These are phyloP conservation scores for Macaca nemestrina DNA, from an alignment of 2,113 vertebrate species.

Conservation along the genomic window DNA sequence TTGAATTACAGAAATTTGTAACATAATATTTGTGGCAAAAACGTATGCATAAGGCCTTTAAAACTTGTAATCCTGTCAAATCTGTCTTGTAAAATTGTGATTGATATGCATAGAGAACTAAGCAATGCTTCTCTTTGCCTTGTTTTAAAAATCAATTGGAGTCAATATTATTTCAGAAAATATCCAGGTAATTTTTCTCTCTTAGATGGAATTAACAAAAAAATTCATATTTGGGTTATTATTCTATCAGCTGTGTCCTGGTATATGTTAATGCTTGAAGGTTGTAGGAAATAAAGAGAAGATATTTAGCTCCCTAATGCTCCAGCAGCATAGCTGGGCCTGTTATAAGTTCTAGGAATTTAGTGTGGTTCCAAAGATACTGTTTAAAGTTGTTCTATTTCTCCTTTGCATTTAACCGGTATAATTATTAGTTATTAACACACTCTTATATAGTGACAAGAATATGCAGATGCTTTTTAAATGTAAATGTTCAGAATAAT, in stretches of 20 bases:
- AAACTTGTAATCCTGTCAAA: background rate
- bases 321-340: background rate
- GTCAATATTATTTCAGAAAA: background rate
- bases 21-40: background rate
- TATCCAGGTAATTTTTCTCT: background rate
- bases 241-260: background rate
- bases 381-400: background rate
- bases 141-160: background rate
- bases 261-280: background rate
- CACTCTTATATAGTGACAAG: background rate
- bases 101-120: background rate
- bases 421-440: background rate
- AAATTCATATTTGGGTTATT: background rate
- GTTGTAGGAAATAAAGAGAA: background rate
- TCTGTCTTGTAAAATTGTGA: background rate
- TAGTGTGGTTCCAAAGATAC: background rate
- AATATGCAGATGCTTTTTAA: background rate
- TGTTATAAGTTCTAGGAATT: background rate
- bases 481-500: background rate
- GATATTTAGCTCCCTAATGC: background rate
- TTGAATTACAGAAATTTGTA: background rate
- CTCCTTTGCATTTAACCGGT: background rate
- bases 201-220: background rate
- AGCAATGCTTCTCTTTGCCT: background rate
- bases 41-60: background rate